phyloP scores from a whole-genome alignment of 2,113 vertebrate species.

The Diadophis punctatus region DNA sequence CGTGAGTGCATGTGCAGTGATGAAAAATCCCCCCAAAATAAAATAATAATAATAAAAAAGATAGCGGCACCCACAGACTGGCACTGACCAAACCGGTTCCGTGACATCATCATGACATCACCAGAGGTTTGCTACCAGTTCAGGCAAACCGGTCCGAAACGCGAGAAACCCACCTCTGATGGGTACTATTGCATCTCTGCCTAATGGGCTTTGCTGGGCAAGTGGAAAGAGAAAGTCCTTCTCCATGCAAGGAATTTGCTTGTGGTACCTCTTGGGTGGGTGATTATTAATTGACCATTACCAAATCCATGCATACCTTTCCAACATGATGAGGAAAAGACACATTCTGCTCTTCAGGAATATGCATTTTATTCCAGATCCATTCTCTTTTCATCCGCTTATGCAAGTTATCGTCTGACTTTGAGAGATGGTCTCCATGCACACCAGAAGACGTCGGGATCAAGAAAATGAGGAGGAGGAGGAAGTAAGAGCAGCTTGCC shows the following conservation, averaged over 20 bases:
- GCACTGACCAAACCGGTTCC: too few relatives aligned
- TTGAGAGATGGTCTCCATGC: slow-evolving; percentile 6
- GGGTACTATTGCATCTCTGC: neutral
- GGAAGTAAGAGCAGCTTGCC: slow-evolving; percentile 13
- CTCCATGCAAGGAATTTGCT: neutral
- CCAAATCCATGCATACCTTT: slow-evolving; percentile 68
- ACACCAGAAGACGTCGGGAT: slow-evolving; percentile 12
- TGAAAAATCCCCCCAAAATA: too few relatives aligned
- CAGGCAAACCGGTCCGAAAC: too few relatives aligned
- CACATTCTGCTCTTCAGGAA: slow-evolving; percentile 73
- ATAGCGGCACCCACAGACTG: too few relatives aligned
- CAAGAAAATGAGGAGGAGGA: slow-evolving; percentile 47
- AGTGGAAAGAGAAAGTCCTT: neutral
- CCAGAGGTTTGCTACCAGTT: too few relatives aligned
- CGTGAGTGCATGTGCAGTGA: too few relatives aligned
- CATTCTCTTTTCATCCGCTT: slow-evolving; percentile 79
- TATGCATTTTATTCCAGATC: slow-evolving; percentile 86
- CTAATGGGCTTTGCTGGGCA: neutral
- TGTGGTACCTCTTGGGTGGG: neutral
- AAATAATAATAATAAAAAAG: too few relatives aligned
- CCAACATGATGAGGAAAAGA: slow-evolving; percentile 73
- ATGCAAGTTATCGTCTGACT: slow-evolving; percentile 26
- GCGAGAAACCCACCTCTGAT: too few relatives aligned
- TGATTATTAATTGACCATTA: neutral
- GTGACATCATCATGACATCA: too few relatives aligned